Evolutionary conservation across 2,888 invertebrate species (phyloP).

Genomic region (Dusona sp.): DNA sequence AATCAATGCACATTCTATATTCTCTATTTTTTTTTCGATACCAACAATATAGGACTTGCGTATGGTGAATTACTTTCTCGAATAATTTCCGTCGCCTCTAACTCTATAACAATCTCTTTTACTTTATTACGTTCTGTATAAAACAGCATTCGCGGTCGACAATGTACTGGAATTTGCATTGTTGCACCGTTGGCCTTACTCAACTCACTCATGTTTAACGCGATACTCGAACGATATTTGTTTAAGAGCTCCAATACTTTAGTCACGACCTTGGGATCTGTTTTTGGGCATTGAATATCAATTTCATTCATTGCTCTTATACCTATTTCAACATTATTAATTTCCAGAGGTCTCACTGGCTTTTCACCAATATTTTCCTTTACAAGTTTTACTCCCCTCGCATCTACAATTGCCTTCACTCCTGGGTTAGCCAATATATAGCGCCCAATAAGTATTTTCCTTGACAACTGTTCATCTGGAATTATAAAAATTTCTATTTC

Average conservation of each 20-base stretch:
- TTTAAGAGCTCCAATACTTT: constrained; percentile 4
- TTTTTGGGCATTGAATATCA: not conserved
- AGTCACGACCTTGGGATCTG: not conserved
- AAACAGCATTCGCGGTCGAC: constrained; percentile 67
- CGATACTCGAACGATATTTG: not conserved
- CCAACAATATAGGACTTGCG: constrained; percentile 66
- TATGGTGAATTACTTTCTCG: too few relatives aligned
- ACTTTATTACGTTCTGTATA: constrained; percentile 67
- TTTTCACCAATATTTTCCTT: not conserved
- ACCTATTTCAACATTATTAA: not conserved
- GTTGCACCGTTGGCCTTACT: constrained; percentile 46
- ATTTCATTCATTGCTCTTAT: not conserved
- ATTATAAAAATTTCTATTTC: not conserved
- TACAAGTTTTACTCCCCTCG: not conserved
- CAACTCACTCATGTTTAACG: not conserved
- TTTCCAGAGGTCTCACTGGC: not conserved
- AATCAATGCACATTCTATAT: constrained; percentile 74
- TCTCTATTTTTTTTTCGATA: constrained; percentile 72
- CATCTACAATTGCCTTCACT: too few relatives aligned
- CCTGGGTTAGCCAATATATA: too few relatives aligned
- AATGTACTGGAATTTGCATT: constrained; percentile 70
- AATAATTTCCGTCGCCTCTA: too few relatives aligned
- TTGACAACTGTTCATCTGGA: too few relatives aligned
- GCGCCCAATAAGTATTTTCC: too few relatives aligned
- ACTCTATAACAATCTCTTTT: constrained; percentile 17